A percentile compares a stretch with the other conserved stretches of the same genome.
Conservation (phyloP, 2,113 vertebrate species). For the Tetraodon nigroviridis region DNA sequence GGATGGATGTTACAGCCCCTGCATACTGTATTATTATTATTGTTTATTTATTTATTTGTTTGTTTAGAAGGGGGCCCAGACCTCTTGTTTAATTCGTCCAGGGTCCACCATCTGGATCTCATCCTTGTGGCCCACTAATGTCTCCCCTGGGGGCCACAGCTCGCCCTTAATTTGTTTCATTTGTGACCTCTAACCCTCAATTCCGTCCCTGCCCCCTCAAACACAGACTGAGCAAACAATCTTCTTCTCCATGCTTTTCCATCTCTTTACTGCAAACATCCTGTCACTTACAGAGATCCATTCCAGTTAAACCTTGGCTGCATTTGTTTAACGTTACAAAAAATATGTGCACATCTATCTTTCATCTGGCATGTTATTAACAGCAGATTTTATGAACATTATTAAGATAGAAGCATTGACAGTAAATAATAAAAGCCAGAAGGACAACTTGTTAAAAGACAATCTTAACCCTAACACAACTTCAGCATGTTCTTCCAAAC, state of each 20-base stretch:
- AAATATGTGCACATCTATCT: conserved; percentile 4
- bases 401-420: not conserved
- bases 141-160: conserved; percentile 64
- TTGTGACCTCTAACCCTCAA: conserved; percentile 63
- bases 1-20: no score
- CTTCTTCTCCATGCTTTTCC: conserved; percentile 34
- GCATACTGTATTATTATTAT: no score
- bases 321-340: not conserved
- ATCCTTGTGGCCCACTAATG: conserved; percentile 65
- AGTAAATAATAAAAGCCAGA: no score
- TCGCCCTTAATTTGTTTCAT: conserved; percentile 75
- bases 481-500: conserved; percentile 27
- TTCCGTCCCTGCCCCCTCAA: conserved; percentile 44
- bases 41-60: no score
- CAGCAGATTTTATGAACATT: not conserved
- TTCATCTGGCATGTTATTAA: not conserved
- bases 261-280: conserved; percentile 15
- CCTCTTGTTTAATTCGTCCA: conserved; percentile 34
- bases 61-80: conserved; percentile 18
- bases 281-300: conserved; percentile 4
- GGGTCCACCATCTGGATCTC: conserved; percentile 68
- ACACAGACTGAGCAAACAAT: conserved; percentile 54
- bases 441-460: not conserved
- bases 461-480: conserved; percentile 24
- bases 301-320: not conserved